These are phyloP conservation scores for Thermophis baileyi DNA, from an alignment of 2,113 vertebrate species.

Conservation along the genomic window DNA sequence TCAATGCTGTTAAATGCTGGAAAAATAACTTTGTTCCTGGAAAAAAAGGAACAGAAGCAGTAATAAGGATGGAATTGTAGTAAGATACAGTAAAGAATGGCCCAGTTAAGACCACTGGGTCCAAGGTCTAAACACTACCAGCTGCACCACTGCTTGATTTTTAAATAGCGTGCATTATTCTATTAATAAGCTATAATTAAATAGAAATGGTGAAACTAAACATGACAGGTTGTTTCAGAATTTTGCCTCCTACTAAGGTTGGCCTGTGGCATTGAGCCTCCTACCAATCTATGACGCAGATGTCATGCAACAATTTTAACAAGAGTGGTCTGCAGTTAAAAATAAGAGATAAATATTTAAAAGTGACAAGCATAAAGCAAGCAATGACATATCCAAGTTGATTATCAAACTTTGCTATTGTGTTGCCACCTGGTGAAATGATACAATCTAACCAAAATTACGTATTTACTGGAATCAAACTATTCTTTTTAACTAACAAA, in stretches of 20 bases:
- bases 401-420: slow-evolving; percentile 45
- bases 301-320: slow-evolving; percentile 25
- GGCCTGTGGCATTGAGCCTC: not conserved
- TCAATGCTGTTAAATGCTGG: not conserved
- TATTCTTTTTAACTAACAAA: slow-evolving; percentile 59
- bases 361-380: slow-evolving; percentile 30
- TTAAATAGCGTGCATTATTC: slow-evolving; percentile 1
- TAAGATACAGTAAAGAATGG: not conserved
- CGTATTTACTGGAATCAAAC: slow-evolving; percentile 57
- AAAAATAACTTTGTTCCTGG: not conserved
- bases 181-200: not conserved
- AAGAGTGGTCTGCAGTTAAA: slow-evolving; percentile 21
- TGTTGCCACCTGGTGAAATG: slow-evolving; percentile 62
- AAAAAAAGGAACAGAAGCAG: not conserved
- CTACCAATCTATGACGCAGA: not conserved
- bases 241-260: not conserved
- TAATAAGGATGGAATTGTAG: not conserved
- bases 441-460: slow-evolving; percentile 54
- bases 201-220: slow-evolving; percentile 20
- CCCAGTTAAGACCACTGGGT: not conserved
- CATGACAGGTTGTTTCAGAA: not conserved
- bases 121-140: not conserved
- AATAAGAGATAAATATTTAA: slow-evolving; percentile 36
- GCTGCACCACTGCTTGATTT: not conserved
- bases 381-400: slow-evolving; percentile 15